Base-by-base conservation (phyloP, 2,888 invertebrate genomes). In the Ophion obscuratus region DNA sequence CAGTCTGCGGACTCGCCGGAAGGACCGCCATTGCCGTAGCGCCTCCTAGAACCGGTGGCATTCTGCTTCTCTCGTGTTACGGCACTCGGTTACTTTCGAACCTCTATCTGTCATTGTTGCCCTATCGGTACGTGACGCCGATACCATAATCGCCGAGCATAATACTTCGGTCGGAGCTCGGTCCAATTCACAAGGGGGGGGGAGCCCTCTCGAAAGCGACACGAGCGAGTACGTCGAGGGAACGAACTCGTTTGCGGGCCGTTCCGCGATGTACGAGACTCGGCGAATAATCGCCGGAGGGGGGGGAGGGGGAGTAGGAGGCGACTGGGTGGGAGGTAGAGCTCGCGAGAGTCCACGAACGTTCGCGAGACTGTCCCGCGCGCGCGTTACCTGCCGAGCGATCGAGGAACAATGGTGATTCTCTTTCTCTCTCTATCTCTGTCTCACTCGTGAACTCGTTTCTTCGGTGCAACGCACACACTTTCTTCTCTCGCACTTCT, bases 1-100 rank as follows among this genome's bases (percentile, higher is more conserved):
- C 94, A 91, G 93, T 93, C 91, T 94, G 93, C 93, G 94, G 94
- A 90, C 93, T 94, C 89, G 93, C 94, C 93, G 94, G 94, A 92
- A 94, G 93, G 88, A 94, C 94, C 92, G 94, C 94, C 94, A 94
- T 94, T 90, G 94, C 92, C 91, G 93, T 92, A 71, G 87, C 86
- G 89, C 93, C 94, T 91, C 94, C 94, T 94, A 94, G 89, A 90
- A 94, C 94, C 91, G 94, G 94, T 92, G 94, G 93, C 94, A 94
- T 94, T 89, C 92, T 93, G 71, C 40, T 47, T 14, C 14, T 47
- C 11, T 47, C 47, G 47, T 14, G 3, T 47, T 47, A 47, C 47
- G 10, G 47, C 47, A 3, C 47, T 10, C 47, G 47, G 47, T 47
- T 47, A 47, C 1, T 47, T 47, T 47, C 47, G 10, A 47, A 47